These are phyloP conservation scores for Drosophila neocordata DNA, from an alignment of 1,140 invertebrate species.

Conservation along the genomic window DNA sequence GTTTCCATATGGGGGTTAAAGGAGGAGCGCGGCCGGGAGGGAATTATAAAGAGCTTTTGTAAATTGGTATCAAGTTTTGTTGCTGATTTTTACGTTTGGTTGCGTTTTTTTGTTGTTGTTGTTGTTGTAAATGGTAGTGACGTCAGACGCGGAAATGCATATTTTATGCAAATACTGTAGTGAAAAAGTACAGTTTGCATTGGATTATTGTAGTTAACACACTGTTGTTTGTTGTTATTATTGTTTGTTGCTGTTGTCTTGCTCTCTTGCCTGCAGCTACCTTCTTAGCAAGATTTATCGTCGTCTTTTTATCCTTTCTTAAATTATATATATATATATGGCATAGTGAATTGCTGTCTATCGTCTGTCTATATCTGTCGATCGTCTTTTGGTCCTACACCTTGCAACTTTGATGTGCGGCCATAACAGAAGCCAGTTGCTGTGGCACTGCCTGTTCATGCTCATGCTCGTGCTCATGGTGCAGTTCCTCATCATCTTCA, in stretches of 20 bases:
- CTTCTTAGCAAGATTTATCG: slow-evolving; percentile 31
- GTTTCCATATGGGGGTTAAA: slow-evolving; percentile 41
- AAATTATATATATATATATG: slow-evolving; percentile 55
- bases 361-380: not conserved
- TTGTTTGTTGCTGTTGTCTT: slow-evolving; percentile 30
- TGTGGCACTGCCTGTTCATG: slow-evolving; percentile 41
- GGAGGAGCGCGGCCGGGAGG: slow-evolving; percentile 43
- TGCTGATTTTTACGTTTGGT: not conserved
- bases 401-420: slow-evolving; percentile 69
- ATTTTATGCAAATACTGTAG: slow-evolving; percentile 22
- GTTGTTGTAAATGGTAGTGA: slow-evolving; percentile 69
- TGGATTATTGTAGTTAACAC: slow-evolving; percentile 50
- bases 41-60: slow-evolving; percentile 50
- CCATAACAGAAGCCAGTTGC: slow-evolving; percentile 49
- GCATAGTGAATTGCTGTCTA: slow-evolving; percentile 62
- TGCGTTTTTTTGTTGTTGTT: slow-evolving; percentile 8
- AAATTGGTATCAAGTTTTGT: slow-evolving; percentile 73
- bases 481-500: slow-evolving; percentile 84
- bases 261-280: slow-evolving; percentile 31
- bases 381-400: slow-evolving; percentile 38
- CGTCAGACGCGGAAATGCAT: slow-evolving; percentile 63
- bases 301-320: slow-evolving; percentile 21
- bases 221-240: too few species aligned
- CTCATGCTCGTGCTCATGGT: slow-evolving; percentile 48
- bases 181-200: slow-evolving; percentile 58